These are phyloP conservation scores for Gasterosteus aculeatus DNA, from an alignment of 2,113 vertebrate genomes.

Conservation along the genomic window DNA sequence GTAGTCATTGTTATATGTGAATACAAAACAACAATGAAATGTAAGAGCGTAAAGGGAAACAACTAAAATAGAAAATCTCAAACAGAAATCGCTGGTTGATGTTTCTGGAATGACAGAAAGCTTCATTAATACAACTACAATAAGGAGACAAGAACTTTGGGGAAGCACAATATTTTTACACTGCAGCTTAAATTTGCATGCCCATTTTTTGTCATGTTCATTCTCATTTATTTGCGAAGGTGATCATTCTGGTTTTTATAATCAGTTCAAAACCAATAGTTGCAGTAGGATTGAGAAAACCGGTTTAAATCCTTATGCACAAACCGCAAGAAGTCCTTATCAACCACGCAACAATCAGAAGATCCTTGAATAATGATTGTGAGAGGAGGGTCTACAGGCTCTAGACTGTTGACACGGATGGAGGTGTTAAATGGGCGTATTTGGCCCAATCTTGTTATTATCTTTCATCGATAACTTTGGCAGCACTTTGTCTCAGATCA, in stretches of 20 bases:
- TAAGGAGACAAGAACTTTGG: not conserved
- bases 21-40: not conserved
- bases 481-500: constrained; percentile 27
- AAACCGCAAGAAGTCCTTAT: not conserved
- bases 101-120: not conserved
- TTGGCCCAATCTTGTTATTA: constrained; percentile 24
- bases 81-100: not conserved
- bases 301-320: not conserved
- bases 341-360: not conserved
- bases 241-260: not conserved
- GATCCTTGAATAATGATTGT: not conserved
- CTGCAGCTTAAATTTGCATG: not conserved
- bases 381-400: not conserved
- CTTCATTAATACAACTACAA: not conserved
- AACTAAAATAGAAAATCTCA: not conserved
- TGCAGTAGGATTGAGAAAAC: not conserved
- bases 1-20: not conserved
- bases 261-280: not conserved
- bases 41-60: not conserved
- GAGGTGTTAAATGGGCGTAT: constrained; percentile 41
- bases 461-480: constrained; percentile 29
- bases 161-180: not conserved
- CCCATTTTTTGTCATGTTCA: not conserved
- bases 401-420: not conserved
- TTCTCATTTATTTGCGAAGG: not conserved